phyloP scores from a whole-genome alignment of 2,888 invertebrate genomes.

The Melanophora roralis region DNA sequence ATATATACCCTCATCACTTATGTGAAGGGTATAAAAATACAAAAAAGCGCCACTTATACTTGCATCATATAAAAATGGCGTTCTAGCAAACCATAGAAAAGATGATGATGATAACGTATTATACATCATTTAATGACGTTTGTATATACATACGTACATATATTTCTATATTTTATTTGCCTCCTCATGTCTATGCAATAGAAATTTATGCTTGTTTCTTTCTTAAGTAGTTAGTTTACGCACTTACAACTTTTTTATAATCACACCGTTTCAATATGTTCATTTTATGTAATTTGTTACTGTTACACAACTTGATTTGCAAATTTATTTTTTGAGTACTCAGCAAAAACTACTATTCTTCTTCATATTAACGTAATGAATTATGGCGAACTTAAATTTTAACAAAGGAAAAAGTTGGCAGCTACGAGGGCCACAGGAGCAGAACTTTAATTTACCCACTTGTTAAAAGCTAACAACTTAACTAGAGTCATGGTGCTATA shows the following conservation, averaged over 20 bases:
- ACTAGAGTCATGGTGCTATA: too few species aligned
- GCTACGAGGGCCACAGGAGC: not conserved
- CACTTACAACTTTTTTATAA: constrained; percentile 53
- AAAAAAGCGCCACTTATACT: too few species aligned
- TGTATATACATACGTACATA: constrained; percentile 8
- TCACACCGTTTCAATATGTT: constrained; percentile 51
- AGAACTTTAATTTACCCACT: too few species aligned
- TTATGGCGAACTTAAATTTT: constrained; percentile 16
- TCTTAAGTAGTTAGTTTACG: constrained; percentile 24
- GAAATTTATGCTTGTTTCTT: not conserved
- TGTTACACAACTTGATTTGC: constrained; percentile 50
- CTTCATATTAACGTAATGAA: constrained; percentile 2
- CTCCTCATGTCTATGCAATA: not conserved
- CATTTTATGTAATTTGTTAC: constrained; percentile 47
- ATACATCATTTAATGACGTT: constrained; percentile 24
- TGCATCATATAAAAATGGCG: constrained; percentile 7
- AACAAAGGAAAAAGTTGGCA: too few species aligned
- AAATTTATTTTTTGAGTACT: constrained; percentile 18
- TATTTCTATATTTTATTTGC: too few species aligned
- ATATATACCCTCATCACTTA: too few species aligned
- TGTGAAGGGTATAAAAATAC: too few species aligned
- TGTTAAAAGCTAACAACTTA: too few species aligned
- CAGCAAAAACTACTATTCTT: not conserved
- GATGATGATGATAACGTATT: constrained; percentile 37
- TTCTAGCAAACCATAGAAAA: constrained; percentile 22